Base-by-base conservation (phyloP, 2,797 vertebrate species). In the Nyctibius grandis region DNA sequence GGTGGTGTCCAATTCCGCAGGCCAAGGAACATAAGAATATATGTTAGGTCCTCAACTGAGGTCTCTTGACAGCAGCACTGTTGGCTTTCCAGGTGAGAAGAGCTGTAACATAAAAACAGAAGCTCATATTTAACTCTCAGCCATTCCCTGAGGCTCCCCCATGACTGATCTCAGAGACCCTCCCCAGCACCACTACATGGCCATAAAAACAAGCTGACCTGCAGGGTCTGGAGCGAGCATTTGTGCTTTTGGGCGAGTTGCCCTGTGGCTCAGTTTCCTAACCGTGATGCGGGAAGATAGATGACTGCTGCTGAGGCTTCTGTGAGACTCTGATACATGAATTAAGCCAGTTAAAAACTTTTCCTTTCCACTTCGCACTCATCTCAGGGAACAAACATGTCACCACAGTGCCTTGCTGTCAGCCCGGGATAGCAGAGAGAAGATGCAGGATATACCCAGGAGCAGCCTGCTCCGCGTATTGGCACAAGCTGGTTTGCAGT, bases 251-350 rank as follows among this genome's bases (percentile, higher is more conserved):
- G 51, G 29, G 16, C 8, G 31, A 72, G 10, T 42, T 38, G 21
- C 29, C 33, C 42, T 60, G 3, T 11, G 38, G 25, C 18, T 89
- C 40, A 9, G 16, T 57, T 68, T 85, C 56, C 73, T 57, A 45
- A 1, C 15, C 12, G 2, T 14, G 53, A 38, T 0, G 1, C 4
- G 6, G 18, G 20, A 61, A 48, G 48, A 26, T 20, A 76, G 47
- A 29, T 44, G 40, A 28, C 29, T 48, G 54, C 73, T 64, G 20
- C 33, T 68, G 57, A 53, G 28, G 40, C 34, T 68, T 17, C 19
- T 50, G 15, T 64, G 60, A 59, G 29, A 6, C 7, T 38, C 74
- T 47, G 40, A 6, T 28, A 3, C 12, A 4, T 11, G 26, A 61
- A 68, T 68, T 50, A 82, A 88, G 9, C 42, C 34, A 29, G 33